Evolutionary conservation across 2,797 vertebrate genomes (phyloP), one percentile per base, ranked within the genome.

Genomic region (Gymnoscopelus braueri): DNA sequence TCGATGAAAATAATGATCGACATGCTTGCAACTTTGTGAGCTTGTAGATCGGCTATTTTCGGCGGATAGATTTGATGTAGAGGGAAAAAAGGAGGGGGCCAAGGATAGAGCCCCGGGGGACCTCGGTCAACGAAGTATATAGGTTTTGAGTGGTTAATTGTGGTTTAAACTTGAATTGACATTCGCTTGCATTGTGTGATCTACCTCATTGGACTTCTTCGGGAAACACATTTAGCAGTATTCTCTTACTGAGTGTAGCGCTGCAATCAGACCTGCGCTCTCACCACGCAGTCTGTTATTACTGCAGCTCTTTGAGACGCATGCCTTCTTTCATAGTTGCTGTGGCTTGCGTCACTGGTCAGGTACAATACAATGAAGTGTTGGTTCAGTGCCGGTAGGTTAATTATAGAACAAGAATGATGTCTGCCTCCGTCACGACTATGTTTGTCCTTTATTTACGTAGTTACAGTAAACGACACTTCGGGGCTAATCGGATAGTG

Each of bases 331-430:
- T 9, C 44, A 53, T 58, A 5, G 64, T 19, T 63, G 56, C 2
- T 72, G 32, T 74, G 4, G 69, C 74, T 68, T 60, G 64, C 60
- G 47, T 65, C 49, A 78, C 81, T 68, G 73, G 72, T 3, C 54
- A 10, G 63, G 49, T 44, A 44, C 39, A 44, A 44, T 44, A 44
- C 39, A 44, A 44, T 9, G 39, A 44, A 10, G 39, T 44, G 39
- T 44, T 44, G 39, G 39, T 44, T 44, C 39, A 35, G 44, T 39
- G 29, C 2, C 14, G 4, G 35, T 49, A 35, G 19, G 73, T 65
- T 85, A 87, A 74, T 66, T 71, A 72, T 86, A 87, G 85, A 69
- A 79, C 49, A 54, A 35, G 56, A 60, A 62, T 48, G 39, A 29
- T 58, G 72, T 67, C 23, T 26, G 8, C 0, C 1, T 48, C 56